Base-by-base conservation (phyloP, 2,888 invertebrate genomes). In the Pandemis cinnamomeana region DNA sequence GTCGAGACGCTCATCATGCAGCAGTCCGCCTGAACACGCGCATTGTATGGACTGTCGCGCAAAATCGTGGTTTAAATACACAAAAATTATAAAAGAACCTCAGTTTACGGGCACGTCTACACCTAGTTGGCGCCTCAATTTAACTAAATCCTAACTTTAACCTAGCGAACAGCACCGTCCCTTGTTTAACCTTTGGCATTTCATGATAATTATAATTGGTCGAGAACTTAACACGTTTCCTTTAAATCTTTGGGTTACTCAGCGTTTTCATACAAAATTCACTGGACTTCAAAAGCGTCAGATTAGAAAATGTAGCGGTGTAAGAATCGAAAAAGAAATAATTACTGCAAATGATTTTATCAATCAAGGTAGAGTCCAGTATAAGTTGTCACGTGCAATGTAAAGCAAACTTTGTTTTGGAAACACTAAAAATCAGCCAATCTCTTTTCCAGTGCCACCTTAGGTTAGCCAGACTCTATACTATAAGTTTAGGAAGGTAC, bases 141-240 rank as follows among this genome's bases (percentile, higher is more conserved):
- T 68, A 4, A 63, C 48, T 72, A 69, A 13, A 60, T 20, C 66
- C 36, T 68, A 55, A 64, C 58, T 55, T 72, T 68, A 51, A n/a
- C 63, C 58, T 64, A 72, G 64, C 64, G 46, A 64, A 64, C 36
- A 72, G 72, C 72, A 72, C 72, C 72, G 68, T 72, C 72, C 72
- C 72, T 69, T 69, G 63, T 72, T 20, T 68, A 58, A 55, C 15
- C 60, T 62, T 48, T 48, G 58, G 20, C 11, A 58, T 58, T 58
- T 48, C 48, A 48, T 61, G 41, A n/a, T 41, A 61, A 64, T 48
- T 48, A 27, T 36, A 48, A 48, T 27, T 27, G 41, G 41, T 3
- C 41, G 41, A 61, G 36, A 61, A 36, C n/a, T 41, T 36, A 2
- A 61, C 61, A 61, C 41, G 41, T 61, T 61, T 61, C 41, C n/a